A percentile compares a stretch with the other conserved stretches of the same genome.
phyloP scores from a whole-genome alignment of 1,140 invertebrate genomes.

The Aleiodes sp. region DNA sequence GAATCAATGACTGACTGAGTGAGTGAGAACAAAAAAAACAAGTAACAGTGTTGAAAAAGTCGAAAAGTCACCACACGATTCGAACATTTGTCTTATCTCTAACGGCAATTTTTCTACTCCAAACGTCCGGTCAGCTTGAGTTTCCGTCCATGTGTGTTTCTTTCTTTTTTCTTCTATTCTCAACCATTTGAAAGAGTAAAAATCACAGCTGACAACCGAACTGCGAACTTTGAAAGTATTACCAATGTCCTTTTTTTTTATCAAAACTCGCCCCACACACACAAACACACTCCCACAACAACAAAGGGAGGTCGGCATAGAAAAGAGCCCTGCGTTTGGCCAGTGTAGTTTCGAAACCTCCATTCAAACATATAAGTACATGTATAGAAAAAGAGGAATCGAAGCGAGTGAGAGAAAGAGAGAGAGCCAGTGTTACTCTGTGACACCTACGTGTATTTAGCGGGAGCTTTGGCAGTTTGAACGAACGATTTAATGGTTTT shows the following conservation, averaged over 20 bases:
- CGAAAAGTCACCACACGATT: constrained; percentile 18
- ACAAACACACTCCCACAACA: not conserved
- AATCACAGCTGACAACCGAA: constrained; percentile 24
- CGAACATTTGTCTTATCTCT: constrained; percentile 22
- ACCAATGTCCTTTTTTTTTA: not conserved
- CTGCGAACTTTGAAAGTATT: not conserved
- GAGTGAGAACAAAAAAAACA: not conserved
- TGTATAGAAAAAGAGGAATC: constrained; percentile 1
- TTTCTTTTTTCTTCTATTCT: no score
- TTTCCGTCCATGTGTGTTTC: constrained; percentile 29
- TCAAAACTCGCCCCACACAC: not conserved
- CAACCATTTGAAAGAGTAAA: constrained; percentile 25
- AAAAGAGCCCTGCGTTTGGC: constrained; percentile 3
- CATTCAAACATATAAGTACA: not conserved
- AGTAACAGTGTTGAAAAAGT: not conserved
- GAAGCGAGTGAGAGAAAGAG: no score
- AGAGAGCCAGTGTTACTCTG: no score
- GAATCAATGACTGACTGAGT: no score
- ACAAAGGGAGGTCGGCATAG: not conserved
- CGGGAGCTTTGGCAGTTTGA: constrained; percentile 21
- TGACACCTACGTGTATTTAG: constrained; percentile 17
- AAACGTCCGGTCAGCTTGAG: constrained; percentile 19
- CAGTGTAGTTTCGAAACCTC: constrained; percentile 13
- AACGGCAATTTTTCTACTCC: constrained; percentile 18
- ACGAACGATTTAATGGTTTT: constrained; percentile 34